Evolutionary conservation across 64 coral and sea anemone genomes (phyloP), one percentile per base, ranked within the genome.

Genomic region (Catalaphyllia jardinei): DNA sequence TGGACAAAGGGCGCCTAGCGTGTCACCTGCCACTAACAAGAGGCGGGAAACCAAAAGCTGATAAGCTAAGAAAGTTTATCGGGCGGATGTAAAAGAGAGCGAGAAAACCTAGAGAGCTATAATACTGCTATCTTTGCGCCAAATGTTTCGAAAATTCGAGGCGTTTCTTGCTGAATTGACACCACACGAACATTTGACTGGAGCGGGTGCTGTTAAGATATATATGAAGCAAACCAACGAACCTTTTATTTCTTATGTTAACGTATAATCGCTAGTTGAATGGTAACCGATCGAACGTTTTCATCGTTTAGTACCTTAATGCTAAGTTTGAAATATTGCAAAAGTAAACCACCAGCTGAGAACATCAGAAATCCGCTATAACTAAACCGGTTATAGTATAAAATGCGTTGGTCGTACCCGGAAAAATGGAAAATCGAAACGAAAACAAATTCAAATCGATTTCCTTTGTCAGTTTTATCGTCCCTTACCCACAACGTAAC

Each of bases 11-110:
- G 24, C 33, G 14, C 35, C 20, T 25, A 71, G 29, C 24, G 10
- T 25, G 42, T 71, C 81, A 85, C 81, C 81, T 85, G 81, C 63
- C 67, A 62, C 81, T 63, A 85, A 62, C 81, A 7, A 85, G 29
- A 17, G 60, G 17, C 62, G 31, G 63, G 63, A 69, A 85, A 46
- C 51, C 20, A 52, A 85, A 71, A 22, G 22, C 71, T 28, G 31
- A 71, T 52, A 85, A 71, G 35, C 19, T 24, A 67, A 28, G 7
- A 24, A 2, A 11, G 54, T 14, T 14, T 13, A 7, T 16, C 54
- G 54, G 54, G 54, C 54, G 54, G 54, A 57, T 11, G 15, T 12
- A 57, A 57, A 14, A 57, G 54, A 57, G 54, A 57, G 54, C 15
- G 54, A 13, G 15, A 57, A 57, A 57, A 15, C 15, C 54, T 57